These are phyloP conservation scores for Hemicordylus capensis DNA, from an alignment of 2,113 vertebrate species.

Conservation along the genomic window DNA sequence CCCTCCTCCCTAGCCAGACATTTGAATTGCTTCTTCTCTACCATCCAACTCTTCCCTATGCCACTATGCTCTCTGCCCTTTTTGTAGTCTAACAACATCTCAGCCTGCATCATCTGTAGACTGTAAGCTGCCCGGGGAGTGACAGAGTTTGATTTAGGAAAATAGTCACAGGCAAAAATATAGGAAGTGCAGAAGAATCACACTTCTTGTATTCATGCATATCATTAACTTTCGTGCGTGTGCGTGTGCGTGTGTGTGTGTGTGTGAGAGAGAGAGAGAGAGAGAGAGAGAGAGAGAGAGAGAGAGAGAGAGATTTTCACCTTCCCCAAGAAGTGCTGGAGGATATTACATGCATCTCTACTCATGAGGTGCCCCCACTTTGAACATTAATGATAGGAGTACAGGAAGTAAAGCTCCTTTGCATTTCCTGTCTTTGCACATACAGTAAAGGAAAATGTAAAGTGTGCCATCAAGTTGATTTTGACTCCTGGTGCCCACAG, in stretches of 20 bases:
- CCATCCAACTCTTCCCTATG: neutral
- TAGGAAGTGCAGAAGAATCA: neutral
- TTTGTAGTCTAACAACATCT: neutral
- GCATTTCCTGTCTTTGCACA: neutral
- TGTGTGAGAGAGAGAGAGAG: no score
- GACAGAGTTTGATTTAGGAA: neutral
- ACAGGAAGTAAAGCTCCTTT: neutral
- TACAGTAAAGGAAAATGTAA: no score
- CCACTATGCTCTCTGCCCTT: neutral
- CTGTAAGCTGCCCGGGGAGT: neutral
- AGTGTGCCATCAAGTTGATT: no score
- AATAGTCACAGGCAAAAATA: neutral
- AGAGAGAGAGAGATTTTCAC: no score
- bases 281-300: no score
- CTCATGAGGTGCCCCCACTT: no score
- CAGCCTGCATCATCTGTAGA: neutral
- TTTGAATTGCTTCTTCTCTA: neutral
- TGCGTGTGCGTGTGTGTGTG: no score
- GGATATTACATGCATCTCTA: no score
- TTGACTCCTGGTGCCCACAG: no score
- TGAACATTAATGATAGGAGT: neutral
- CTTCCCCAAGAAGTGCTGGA: no score
- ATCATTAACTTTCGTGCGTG: neutral
- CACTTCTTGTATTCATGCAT: neutral
- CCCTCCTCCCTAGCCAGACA: neutral